Evolutionary conservation across 92 coral and sea anemone species (phyloP), one percentile per base, ranked within the genome.

Genomic region (Parazoanthus swiftii): DNA sequence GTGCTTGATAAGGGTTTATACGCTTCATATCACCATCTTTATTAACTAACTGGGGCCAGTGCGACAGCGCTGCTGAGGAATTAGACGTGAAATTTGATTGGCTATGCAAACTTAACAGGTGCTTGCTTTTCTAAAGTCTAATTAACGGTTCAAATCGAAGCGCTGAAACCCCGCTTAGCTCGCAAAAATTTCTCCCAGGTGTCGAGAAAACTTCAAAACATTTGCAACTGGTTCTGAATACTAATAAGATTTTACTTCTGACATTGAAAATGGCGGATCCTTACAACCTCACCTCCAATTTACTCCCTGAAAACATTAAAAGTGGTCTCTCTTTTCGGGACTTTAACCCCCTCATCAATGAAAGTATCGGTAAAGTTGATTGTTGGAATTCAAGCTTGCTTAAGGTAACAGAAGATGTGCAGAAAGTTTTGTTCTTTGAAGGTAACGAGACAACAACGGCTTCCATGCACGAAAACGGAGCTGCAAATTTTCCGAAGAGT

Each of bases 311-410:
- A 23, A 6, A 63, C 8, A 5, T 63, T 23, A 18, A 63, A 63
- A 63, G 8, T 21, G 26, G 70, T 26, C 8, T 63, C 26, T 63
- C 70, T 23, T 63, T 23, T 63, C 70, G 26, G 70, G 70, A 63
- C 7, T 63, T 63, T 23, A 23, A 23, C 21, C 6, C 70, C 26
- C 21, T 63, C 26, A 63, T 26, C 70, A 23, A 73, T 65, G 65
- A 29, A 29, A 80, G 48, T 18, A 80, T 54, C 65, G 25, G 48
- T 37, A 78, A 48, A 78, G 66, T 78, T 37, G 29, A 56, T 15
- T 50, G 72, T 42, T 68, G 72, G 37, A 58, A 36, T 80, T 58
- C 85, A 5, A 58, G 70, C 73, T 33, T 80, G 51, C 72, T 80
- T 33, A 73, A 80, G 6, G 46, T 29, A 33, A 68, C 85, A 35